Evolutionary conservation across 2,888 invertebrate species (phyloP).

Genomic region (Proisotoma minuta): DNA sequence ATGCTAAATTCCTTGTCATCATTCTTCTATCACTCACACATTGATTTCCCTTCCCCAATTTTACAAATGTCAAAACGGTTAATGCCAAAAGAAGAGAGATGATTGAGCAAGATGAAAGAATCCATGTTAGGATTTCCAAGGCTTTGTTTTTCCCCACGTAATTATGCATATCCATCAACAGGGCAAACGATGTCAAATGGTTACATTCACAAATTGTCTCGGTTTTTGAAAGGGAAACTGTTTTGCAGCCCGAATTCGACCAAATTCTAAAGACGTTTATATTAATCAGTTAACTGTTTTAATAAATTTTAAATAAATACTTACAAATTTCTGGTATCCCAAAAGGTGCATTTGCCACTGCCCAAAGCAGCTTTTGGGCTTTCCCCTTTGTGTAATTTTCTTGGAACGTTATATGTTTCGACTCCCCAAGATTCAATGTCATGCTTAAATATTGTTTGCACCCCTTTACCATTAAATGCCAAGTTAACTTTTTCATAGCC

Average conservation of each 20-base stretch:
- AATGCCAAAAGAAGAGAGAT: conserved; percentile 71
- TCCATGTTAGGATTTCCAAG: conserved; percentile 46
- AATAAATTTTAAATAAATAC: no score
- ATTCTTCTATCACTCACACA: conserved; percentile 83
- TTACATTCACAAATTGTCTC: conserved; percentile 51
- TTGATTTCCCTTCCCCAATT: conserved; percentile 57
- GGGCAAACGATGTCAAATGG: conserved; percentile 52
- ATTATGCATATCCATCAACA: conserved; percentile 51
- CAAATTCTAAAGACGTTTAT: conserved; percentile 33
- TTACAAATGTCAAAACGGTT: no score
- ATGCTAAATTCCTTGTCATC: conserved; percentile 93
- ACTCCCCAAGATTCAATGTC: conserved; percentile 39
- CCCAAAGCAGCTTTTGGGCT: conserved; percentile 35
- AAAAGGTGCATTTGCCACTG: conserved; percentile 35
- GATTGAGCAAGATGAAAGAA: conserved; percentile 73
- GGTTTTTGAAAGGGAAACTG: conserved; percentile 49
- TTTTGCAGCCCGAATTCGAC: conserved; percentile 46
- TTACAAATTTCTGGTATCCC: no score
- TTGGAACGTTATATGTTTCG: conserved; percentile 15
- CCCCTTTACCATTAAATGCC: conserved; percentile 28
- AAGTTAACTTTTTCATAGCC: background rate
- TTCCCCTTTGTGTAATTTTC: conserved; percentile 40
- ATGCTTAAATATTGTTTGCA: conserved; percentile 38
- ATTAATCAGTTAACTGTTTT: background rate
- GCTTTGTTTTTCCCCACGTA: conserved; percentile 49